Conservation (phyloP, 2,797 vertebrate species). For the Cephalopachus bancanus region DNA sequence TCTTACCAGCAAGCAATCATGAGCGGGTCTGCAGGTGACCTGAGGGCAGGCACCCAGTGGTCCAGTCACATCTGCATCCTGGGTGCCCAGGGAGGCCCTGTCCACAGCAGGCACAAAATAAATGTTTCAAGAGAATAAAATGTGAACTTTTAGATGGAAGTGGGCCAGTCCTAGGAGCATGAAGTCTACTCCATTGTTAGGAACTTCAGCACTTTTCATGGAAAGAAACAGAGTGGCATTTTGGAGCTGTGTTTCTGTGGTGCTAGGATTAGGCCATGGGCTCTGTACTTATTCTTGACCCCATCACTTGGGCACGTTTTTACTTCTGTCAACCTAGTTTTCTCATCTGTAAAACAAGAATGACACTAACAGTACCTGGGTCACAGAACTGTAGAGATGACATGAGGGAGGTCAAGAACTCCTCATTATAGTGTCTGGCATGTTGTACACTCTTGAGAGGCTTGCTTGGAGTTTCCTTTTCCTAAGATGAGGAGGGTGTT, state of each 20-base stretch:
- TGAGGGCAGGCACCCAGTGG: not conserved
- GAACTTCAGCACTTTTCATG: not conserved
- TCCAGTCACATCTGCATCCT: not conserved
- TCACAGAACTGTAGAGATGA: not conserved
- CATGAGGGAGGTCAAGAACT: not conserved
- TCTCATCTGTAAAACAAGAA: not conserved
- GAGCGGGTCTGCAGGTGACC: fast-evolving
- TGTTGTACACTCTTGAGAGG: not conserved
- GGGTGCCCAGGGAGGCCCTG: not conserved
- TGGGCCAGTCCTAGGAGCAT: not conserved
- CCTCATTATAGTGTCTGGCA: not conserved
- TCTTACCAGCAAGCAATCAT: not conserved
- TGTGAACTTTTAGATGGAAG: not conserved
- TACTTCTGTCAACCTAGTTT: not conserved
- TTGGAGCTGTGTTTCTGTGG: not conserved
- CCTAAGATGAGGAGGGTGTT: not conserved
- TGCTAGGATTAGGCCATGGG: not conserved
- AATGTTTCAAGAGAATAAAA: not conserved
- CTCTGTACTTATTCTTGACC: not conserved
- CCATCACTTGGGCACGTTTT: not conserved
- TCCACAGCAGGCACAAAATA: not conserved
- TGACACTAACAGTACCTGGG: not conserved
- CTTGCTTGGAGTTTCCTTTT: not conserved
- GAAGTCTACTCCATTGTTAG: not conserved
- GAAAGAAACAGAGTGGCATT: not conserved